Percentiles rank a stretch among this genome's conserved stretches.
phyloP scores from a whole-genome alignment of 1,140 invertebrate genomes.

The Rhagoletis zephyria region DNA sequence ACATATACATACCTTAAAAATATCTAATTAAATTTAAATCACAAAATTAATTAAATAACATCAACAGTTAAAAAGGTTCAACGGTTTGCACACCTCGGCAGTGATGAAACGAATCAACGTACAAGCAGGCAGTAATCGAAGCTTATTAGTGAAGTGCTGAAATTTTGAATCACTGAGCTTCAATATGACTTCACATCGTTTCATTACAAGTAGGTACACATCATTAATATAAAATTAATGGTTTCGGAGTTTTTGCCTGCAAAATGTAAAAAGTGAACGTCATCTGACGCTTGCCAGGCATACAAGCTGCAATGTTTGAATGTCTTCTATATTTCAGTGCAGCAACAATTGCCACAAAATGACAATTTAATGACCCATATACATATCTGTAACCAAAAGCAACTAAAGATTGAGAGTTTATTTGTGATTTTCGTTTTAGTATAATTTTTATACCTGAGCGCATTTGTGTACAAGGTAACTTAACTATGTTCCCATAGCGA shows the following conservation, averaged over 20 bases:
- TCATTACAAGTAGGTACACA: not conserved
- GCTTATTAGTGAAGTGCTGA: not conserved
- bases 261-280: not conserved
- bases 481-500: no score
- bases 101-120: not conserved
- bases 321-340: not conserved
- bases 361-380: not conserved
- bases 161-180: constrained; percentile 19
- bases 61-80: not conserved
- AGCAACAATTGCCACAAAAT: constrained; percentile 21
- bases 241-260: not conserved
- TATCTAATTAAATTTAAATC: constrained; percentile 31
- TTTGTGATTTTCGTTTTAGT: not conserved
- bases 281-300: constrained; percentile 22
- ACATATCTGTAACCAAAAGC: not conserved
- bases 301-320: not conserved
- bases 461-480: no score
- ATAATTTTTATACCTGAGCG: not conserved
- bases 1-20: not conserved
- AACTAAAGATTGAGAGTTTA: not conserved
- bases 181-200: not conserved
- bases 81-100: not conserved
- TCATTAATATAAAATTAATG: constrained; percentile 48
- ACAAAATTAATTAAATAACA: constrained; percentile 38
- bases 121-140: not conserved